phyloP scores from a whole-genome alignment of 1,140 invertebrate species.

The Drosophila carrolli region DNA sequence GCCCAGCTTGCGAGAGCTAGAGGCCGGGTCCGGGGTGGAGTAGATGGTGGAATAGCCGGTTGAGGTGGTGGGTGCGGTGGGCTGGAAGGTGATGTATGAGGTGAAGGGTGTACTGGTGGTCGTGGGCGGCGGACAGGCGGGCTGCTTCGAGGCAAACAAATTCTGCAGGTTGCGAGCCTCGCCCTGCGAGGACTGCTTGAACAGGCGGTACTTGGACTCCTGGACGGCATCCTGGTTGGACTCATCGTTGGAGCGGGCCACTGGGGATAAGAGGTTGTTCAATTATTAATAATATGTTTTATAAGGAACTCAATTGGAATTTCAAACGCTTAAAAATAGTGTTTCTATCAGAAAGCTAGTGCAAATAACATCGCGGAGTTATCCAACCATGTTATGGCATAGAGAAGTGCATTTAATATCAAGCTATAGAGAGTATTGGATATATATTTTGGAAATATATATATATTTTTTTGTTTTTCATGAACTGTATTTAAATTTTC shows the following conservation, averaged over 20 bases:
- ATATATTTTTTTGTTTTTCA: no score
- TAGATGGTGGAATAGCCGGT: no score
- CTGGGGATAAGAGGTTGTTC: not conserved
- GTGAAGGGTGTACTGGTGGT: not conserved
- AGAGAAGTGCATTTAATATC: no score
- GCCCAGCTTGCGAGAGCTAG: not conserved
- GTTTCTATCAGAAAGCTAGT: no score
- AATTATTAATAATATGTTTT: not conserved
- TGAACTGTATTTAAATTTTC: no score
- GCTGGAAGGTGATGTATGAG: no score
- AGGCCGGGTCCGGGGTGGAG: no score
- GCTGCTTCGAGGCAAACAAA: constrained; percentile 34
- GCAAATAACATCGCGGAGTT: no score
- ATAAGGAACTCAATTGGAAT: no score
- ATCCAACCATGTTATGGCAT: no score
- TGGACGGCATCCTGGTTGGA: constrained; percentile 6
- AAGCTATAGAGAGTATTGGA: no score
- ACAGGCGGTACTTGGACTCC: constrained; percentile 11
- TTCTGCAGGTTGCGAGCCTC: constrained; percentile 43
- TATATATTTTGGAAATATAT: not conserved
- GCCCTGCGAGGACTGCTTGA: constrained; percentile 17
- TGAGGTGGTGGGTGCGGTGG: constrained; percentile 6
- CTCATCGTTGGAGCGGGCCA: constrained; percentile 29
- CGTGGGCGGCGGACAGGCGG: constrained; percentile 2
- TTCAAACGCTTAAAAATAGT: no score